Evolutionary conservation across 2,797 vertebrate species (phyloP).

Genomic region (Lithobates sylvaticus): DNA sequence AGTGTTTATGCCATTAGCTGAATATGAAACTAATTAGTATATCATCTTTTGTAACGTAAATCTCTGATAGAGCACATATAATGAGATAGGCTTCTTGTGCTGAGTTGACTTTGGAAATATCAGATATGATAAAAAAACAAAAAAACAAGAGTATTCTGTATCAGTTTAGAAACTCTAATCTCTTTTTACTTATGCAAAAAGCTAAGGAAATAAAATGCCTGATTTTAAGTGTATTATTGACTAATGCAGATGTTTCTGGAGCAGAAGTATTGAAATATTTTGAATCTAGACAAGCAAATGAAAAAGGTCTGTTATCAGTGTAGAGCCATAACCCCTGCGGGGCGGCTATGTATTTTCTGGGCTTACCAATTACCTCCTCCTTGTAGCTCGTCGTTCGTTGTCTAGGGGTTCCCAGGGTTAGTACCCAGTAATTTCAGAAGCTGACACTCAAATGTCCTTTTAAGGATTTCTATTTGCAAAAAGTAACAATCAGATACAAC

Average conservation of each 20-base stretch:
- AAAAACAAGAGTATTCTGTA: background rate
- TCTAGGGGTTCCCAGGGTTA: too few species aligned
- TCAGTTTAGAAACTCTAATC: constrained; percentile 12
- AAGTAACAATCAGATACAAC: too few species aligned
- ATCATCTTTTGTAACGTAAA: constrained; percentile 23
- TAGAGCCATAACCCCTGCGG: too few species aligned
- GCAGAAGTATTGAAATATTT: constrained; percentile 2
- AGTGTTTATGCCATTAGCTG: constrained; percentile 56
- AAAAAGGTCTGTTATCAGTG: background rate
- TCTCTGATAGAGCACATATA: constrained; percentile 39
- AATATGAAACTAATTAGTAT: constrained; percentile 61
- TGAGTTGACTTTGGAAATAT: background rate
- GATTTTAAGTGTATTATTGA: constrained; percentile 15
- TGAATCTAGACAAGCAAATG: background rate
- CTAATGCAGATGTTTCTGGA: constrained; percentile 20
- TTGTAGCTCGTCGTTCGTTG: too few species aligned
- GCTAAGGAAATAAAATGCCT: constrained; percentile 1
- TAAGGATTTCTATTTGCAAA: too few species aligned
- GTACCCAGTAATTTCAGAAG: too few species aligned
- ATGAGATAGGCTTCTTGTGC: constrained; percentile 7
- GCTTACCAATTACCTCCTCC: too few species aligned
- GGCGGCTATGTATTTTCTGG: too few species aligned
- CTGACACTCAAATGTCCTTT: too few species aligned
- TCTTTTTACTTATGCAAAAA: constrained; percentile 4
- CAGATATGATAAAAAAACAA: background rate